These are phyloP conservation scores for Gadus macrocephalus DNA, from an alignment of 2,113 vertebrate genomes.

Conservation along the genomic window DNA sequence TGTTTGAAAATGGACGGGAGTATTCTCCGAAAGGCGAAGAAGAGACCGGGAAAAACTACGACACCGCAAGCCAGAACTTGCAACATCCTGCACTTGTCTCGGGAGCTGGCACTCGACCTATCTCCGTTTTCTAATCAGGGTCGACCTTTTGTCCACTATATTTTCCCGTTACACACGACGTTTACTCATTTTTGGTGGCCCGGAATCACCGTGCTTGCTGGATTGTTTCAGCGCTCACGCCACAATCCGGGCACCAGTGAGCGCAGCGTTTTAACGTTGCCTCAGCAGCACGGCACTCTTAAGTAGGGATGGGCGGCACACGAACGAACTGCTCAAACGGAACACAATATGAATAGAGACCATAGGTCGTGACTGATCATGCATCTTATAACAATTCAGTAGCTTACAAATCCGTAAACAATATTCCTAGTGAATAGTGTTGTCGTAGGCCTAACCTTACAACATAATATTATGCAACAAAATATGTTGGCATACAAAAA, in stretches of 20 bases:
- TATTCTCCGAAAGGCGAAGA: slow-evolving; percentile 67
- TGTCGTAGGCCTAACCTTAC: no score
- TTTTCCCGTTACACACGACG: slow-evolving; percentile 31
- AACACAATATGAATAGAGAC: neutral
- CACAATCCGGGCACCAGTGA: slow-evolving; percentile 37
- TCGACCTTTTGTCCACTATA: neutral
- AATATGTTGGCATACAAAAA: no score
- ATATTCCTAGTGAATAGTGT: no score
- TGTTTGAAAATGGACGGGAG: slow-evolving; percentile 65
- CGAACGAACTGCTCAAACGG: neutral
- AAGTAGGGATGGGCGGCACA: neutral
- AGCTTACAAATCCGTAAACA: no score
- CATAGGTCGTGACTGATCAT: no score
- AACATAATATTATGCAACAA: no score
- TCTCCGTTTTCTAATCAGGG: slow-evolving; percentile 9
- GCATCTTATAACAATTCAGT: no score
- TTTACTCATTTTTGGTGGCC: slow-evolving; percentile 45
- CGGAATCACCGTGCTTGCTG: slow-evolving; percentile 28
- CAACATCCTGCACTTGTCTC: slow-evolving; percentile 59
- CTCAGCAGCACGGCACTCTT: slow-evolving; percentile 36
- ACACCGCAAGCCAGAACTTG: slow-evolving; percentile 69
- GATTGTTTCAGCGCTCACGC: slow-evolving; percentile 32
- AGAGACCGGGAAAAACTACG: slow-evolving; percentile 75
- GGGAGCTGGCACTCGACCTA: slow-evolving; percentile 12
- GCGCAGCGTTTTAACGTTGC: slow-evolving; percentile 23